These are phyloP conservation scores for Caenorhabditis panamensis DNA, from an alignment of 2,888 invertebrate species.

Conservation along the genomic window DNA sequence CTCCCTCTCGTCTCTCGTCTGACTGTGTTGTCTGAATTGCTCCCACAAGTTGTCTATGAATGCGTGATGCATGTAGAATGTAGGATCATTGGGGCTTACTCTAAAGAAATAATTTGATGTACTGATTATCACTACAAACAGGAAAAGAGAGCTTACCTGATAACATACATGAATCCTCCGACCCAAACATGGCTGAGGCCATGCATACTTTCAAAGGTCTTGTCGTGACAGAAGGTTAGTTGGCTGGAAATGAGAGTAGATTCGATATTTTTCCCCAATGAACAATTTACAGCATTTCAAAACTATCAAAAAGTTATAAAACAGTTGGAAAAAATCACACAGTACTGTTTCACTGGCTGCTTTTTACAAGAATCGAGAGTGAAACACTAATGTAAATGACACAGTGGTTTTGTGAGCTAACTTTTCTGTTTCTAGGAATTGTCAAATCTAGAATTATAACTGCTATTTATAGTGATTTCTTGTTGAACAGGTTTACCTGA, in stretches of 20 bases:
- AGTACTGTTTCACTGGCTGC: no score
- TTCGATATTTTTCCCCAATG: no score
- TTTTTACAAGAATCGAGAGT: no score
- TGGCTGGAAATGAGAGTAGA: conserved; percentile 43
- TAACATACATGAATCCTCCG: conserved; percentile 81
- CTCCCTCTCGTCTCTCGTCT: conserved; percentile 76
- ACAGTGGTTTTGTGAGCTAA: no score
- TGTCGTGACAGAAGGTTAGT: conserved; percentile 79
- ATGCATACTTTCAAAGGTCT: conserved; percentile 80
- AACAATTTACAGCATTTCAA: no score
- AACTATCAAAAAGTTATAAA: no score
- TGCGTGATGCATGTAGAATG: conserved; percentile 80
- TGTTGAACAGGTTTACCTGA: conserved; percentile 41
- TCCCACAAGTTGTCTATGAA: conserved; percentile 81
- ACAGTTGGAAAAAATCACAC: no score
- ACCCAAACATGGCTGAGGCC: conserved; percentile 81
- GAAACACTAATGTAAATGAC: no score
- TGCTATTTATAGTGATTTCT: not conserved
- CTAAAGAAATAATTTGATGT: conserved; percentile 35
- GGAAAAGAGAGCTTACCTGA: conserved; percentile 60
- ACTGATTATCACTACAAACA: not conserved
- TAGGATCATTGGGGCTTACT: conserved; percentile 74
- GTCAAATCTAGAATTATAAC: no score
- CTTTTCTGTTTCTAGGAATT: no score
- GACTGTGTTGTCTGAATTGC: conserved; percentile 76